phyloP scores from a whole-genome alignment of 1,140 invertebrate species.

The Mizuhopecten yessoensis region DNA sequence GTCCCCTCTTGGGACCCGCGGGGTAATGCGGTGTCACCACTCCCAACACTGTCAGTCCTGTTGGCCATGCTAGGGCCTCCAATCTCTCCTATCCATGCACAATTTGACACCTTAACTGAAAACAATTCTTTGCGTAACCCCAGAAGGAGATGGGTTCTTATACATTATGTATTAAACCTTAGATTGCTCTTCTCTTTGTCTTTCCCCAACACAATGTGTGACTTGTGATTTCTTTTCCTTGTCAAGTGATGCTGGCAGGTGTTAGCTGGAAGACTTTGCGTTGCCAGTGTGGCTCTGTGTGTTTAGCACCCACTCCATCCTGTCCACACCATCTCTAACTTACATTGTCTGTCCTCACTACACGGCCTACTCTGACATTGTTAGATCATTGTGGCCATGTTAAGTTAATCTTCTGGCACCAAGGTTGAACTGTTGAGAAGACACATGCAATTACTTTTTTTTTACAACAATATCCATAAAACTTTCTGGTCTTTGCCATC shows the following conservation, averaged over 20 bases:
- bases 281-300: not conserved
- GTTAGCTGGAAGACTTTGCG: not conserved
- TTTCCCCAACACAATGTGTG: not conserved
- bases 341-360: not conserved
- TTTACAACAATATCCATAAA: constrained; percentile 22
- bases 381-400: not conserved
- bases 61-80: not conserved
- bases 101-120: constrained; percentile 34
- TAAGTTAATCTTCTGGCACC: not conserved
- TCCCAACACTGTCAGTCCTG: constrained; percentile 9
- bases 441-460: constrained; percentile 25
- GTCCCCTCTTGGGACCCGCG: not conserved
- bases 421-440: constrained; percentile 37
- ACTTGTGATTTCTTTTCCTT: constrained; percentile 34
- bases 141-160: constrained; percentile 17
- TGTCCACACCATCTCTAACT: not conserved
- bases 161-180: constrained; percentile 29
- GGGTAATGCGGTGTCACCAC: constrained; percentile 28
- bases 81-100: constrained; percentile 32
- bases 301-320: constrained; percentile 13
- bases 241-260: constrained; percentile 36
- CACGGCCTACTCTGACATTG: not conserved
- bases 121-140: constrained; percentile 33
- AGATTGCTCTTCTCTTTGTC: constrained; percentile 5
- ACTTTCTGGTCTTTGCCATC: constrained; percentile 37